phyloP scores from a whole-genome alignment of 2,888 invertebrate genomes.

The Drosophila nigritarsus region DNA sequence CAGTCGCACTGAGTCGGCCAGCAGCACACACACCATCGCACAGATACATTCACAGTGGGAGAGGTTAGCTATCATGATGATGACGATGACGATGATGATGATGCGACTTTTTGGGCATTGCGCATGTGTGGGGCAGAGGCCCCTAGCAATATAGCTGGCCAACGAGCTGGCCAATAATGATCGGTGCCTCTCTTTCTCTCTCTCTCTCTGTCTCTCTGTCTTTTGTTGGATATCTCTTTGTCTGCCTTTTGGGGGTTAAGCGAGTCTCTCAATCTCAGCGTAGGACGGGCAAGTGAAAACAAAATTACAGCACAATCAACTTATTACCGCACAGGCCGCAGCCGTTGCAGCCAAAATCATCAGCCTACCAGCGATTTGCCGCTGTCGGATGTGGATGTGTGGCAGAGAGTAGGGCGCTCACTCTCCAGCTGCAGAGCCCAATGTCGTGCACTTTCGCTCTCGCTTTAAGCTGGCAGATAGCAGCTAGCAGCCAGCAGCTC shows the following conservation, averaged over 20 bases:
- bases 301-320: slow-evolving; percentile 83
- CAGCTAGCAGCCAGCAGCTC: slow-evolving; percentile 24
- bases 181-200: slow-evolving; percentile 7
- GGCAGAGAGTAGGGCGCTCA: slow-evolving; percentile 7
- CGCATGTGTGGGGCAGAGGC: slow-evolving; percentile 68
- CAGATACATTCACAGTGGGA: slow-evolving; percentile 29
- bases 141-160: slow-evolving; percentile 44
- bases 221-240: slow-evolving; percentile 4
- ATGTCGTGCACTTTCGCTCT: slow-evolving; percentile 82
- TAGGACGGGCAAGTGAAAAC: slow-evolving; percentile 76
- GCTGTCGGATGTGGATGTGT: slow-evolving; percentile 78
- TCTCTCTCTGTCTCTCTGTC: background rate
- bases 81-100: slow-evolving; percentile 48
- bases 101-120: slow-evolving; percentile 66
- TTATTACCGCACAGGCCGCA: slow-evolving; percentile 75
- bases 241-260: slow-evolving; percentile 19
- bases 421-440: slow-evolving; percentile 31
- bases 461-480: slow-evolving; percentile 43
- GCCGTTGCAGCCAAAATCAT: slow-evolving; percentile 17
- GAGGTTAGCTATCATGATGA: slow-evolving; percentile 48
- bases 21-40: slow-evolving; percentile 42
- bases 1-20: slow-evolving; percentile 39
- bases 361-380: slow-evolving; percentile 61
- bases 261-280: slow-evolving; percentile 54
- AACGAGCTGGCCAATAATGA: slow-evolving; percentile 77